Evolutionary conservation across 2,888 invertebrate genomes (phyloP).

Genomic region (Ceramica pisi): DNA sequence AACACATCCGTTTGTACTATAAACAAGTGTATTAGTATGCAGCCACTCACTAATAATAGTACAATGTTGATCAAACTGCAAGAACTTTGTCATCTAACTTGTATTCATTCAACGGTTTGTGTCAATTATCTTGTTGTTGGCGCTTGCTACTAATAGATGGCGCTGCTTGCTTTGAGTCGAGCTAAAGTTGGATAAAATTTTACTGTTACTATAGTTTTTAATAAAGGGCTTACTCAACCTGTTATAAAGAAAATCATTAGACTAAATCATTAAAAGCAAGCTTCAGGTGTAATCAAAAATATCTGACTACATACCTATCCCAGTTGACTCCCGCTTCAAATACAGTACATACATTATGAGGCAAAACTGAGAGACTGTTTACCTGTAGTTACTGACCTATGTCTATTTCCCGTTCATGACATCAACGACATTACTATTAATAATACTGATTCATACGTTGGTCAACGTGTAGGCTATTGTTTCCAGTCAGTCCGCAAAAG

Average conservation of each 20-base stretch:
- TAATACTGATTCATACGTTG: background rate
- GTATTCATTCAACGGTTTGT: slow-evolving; percentile 41
- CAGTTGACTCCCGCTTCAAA: background rate
- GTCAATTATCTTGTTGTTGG: slow-evolving; percentile 11
- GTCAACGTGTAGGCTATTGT: background rate
- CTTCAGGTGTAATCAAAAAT: background rate
- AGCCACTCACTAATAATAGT: slow-evolving; percentile 46
- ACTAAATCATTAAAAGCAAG: background rate
- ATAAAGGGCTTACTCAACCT: no score
- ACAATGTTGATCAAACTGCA: slow-evolving; percentile 30
- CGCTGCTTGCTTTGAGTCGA: slow-evolving; percentile 31
- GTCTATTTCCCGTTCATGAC: background rate
- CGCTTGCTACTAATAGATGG: slow-evolving; percentile 52
- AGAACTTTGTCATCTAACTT: slow-evolving; percentile 39
- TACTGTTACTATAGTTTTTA: background rate
- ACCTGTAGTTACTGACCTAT: slow-evolving; percentile 10
- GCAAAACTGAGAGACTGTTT: background rate
- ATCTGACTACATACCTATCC: background rate
- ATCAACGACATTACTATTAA: background rate
- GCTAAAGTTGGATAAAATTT: background rate
- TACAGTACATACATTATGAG: background rate
- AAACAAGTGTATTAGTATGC: slow-evolving; percentile 47
- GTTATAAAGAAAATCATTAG: background rate
- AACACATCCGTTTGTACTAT: slow-evolving; percentile 59
- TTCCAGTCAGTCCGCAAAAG: background rate